A percentile compares a stretch with the other conserved stretches of the same genome.
phyloP scores from a whole-genome alignment of 2,888 invertebrate species.

The Atherix ibis region DNA sequence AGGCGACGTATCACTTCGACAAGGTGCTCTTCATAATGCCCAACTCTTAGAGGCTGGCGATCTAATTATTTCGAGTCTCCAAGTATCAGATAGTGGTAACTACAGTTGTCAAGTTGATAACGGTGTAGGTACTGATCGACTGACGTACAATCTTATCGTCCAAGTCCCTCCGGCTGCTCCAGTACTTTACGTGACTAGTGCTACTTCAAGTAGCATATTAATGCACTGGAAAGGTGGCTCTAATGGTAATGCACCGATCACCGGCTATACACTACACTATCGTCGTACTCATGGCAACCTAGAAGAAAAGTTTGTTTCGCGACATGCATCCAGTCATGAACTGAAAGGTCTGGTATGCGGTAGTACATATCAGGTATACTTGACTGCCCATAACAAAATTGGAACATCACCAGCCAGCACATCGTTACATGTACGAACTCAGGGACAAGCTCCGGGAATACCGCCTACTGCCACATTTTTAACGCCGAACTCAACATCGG shows the following conservation, averaged over 20 bases:
- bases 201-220: slow-evolving; percentile 56
- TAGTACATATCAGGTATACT: slow-evolving; percentile 53
- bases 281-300: slow-evolving; percentile 47
- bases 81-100: slow-evolving; percentile 49
- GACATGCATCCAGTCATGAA: slow-evolving; percentile 51
- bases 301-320: slow-evolving; percentile 46
- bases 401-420: slow-evolving; percentile 54
- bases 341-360: slow-evolving; percentile 53
- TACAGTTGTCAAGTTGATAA: slow-evolving; percentile 57
- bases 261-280: slow-evolving; percentile 51
- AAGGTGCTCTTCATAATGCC: slow-evolving; percentile 41
- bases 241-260: slow-evolving; percentile 51
- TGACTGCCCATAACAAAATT: slow-evolving; percentile 55
- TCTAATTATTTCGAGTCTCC: slow-evolving; percentile 45
- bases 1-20: slow-evolving; percentile 39
- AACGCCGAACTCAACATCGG: slow-evolving; percentile 53
- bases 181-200: slow-evolving; percentile 54
- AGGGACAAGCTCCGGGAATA: slow-evolving; percentile 54
- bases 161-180: slow-evolving; percentile 65
- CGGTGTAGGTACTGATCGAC: slow-evolving; percentile 47
- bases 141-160: slow-evolving; percentile 47
- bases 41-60: slow-evolving; percentile 50
- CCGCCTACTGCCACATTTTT: slow-evolving; percentile 46
- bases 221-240: slow-evolving; percentile 60
- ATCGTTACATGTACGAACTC: slow-evolving; percentile 49